Conservation (phyloP, 2,888 invertebrate species). For the Agrotis clavis region DNA sequence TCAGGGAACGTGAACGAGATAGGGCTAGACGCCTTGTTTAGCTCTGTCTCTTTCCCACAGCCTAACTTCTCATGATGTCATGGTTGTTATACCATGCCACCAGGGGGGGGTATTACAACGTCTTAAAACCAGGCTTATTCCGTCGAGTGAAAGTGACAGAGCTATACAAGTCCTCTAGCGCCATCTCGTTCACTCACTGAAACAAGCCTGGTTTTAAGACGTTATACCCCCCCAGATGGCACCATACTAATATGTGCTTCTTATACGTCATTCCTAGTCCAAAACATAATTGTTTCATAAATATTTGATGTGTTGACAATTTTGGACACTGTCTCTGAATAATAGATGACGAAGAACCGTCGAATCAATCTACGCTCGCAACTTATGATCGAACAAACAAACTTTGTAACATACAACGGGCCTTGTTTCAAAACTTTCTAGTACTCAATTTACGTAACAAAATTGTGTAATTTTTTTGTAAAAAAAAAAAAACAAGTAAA, state of each 20-base stretch:
- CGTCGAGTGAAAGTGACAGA: too few species aligned
- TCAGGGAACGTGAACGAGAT: too few species aligned
- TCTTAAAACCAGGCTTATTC: too few species aligned
- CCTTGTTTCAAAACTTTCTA: slow-evolving; percentile 34
- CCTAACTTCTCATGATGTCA: too few species aligned
- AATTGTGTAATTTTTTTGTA: slow-evolving; percentile 45
- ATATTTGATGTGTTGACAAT: slow-evolving; percentile 36
- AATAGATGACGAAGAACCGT: slow-evolving; percentile 48
- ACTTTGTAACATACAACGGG: slow-evolving; percentile 19
- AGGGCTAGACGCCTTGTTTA: too few species aligned
- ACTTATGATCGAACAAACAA: slow-evolving; percentile 25
- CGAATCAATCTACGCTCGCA: slow-evolving; percentile 43
- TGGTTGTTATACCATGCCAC: too few species aligned
- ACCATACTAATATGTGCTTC: background rate
- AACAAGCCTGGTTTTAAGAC: too few species aligned
- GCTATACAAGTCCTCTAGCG: too few species aligned
- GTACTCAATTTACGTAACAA: slow-evolving; percentile 42
- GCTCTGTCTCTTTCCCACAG: too few species aligned
- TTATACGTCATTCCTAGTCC: background rate
- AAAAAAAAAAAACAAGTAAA: slow-evolving; percentile 56
- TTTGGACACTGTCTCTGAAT: slow-evolving; percentile 49
- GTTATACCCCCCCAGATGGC: too few species aligned
- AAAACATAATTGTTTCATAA: slow-evolving; percentile 10
- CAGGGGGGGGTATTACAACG: too few species aligned
- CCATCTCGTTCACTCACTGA: too few species aligned